phyloP scores from a whole-genome alignment of 2,888 invertebrate genomes.

The Lochmaea capreae region DNA sequence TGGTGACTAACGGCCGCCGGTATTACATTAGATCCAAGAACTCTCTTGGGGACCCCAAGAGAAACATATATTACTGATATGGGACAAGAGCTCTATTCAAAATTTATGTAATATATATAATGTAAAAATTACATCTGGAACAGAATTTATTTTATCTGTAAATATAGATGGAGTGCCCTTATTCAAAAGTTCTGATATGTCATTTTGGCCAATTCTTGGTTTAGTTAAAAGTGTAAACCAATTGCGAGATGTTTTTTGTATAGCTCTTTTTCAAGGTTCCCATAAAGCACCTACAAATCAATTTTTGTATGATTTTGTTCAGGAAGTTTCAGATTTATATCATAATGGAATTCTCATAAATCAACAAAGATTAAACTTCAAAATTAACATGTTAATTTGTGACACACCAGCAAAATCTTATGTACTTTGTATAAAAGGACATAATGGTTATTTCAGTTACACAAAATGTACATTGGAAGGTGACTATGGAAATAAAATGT shows the following conservation, averaged over 20 bases:
- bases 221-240: conserved; percentile 13
- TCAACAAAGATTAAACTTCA: conserved; percentile 14
- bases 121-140: neutral
- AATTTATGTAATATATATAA: neutral
- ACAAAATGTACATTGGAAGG: conserved; percentile 32
- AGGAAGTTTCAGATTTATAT: conserved; percentile 19
- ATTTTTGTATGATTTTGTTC: conserved; percentile 34
- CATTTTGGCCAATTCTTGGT: conserved; percentile 33
- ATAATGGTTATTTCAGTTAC: conserved; percentile 33
- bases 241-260: conserved; percentile 25
- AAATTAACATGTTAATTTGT: conserved; percentile 35
- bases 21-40: conserved; percentile 29
- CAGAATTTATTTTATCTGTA: conserved; percentile 17
- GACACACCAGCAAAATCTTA: conserved; percentile 41
- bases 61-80: neutral
- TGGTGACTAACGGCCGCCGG: no score
- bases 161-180: conserved; percentile 32
- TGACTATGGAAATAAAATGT: conserved; percentile 27
- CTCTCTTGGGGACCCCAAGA: conserved; percentile 17
- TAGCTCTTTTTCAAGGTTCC: conserved; percentile 23
- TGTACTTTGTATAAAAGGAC: conserved; percentile 38
- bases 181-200: conserved; percentile 21
- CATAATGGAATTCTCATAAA: conserved; percentile 29
- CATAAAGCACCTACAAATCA: conserved; percentile 31
- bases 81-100: neutral